Conservation (phyloP, 2,888 invertebrate species). For the Cheilosia impressa region DNA sequence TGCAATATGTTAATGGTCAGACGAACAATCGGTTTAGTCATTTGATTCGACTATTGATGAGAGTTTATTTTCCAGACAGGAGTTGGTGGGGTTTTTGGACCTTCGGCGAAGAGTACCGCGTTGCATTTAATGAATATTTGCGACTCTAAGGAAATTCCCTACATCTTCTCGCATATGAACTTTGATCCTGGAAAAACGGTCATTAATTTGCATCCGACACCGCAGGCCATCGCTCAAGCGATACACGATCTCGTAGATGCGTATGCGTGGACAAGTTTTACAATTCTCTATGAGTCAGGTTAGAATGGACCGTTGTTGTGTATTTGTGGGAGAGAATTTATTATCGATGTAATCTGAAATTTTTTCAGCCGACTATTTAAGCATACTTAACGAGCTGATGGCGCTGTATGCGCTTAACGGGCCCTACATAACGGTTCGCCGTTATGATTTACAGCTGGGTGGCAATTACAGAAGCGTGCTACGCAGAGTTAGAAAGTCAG, state of each 20-base stretch:
- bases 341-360: background rate
- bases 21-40: background rate
- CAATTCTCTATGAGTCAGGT: conserved; percentile 87
- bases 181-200: conserved; percentile 84
- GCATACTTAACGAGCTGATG: conserved; percentile 89
- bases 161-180: conserved; percentile 91
- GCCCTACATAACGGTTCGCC: conserved; percentile 86
- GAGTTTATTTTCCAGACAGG: conserved; percentile 84
- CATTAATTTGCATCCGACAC: conserved; percentile 90
- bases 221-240: conserved; percentile 86
- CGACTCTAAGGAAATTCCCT: conserved; percentile 92
- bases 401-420: conserved; percentile 86
- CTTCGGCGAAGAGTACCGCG: conserved; percentile 87
- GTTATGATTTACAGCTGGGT: conserved; percentile 87
- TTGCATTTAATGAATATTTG: conserved; percentile 92
- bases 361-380: conserved; percentile 85
- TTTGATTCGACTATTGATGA: background rate
- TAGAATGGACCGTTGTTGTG: background rate
- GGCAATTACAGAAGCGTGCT: conserved; percentile 88
- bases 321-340: no score
- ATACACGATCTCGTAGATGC: conserved; percentile 88
- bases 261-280: conserved; percentile 93
- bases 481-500: conserved; percentile 88
- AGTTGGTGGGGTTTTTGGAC: conserved; percentile 93
- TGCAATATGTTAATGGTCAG: conserved; percentile 85